phyloP scores from a whole-genome alignment of 2,113 vertebrate genomes.

The Excalfactoria chinensis region DNA sequence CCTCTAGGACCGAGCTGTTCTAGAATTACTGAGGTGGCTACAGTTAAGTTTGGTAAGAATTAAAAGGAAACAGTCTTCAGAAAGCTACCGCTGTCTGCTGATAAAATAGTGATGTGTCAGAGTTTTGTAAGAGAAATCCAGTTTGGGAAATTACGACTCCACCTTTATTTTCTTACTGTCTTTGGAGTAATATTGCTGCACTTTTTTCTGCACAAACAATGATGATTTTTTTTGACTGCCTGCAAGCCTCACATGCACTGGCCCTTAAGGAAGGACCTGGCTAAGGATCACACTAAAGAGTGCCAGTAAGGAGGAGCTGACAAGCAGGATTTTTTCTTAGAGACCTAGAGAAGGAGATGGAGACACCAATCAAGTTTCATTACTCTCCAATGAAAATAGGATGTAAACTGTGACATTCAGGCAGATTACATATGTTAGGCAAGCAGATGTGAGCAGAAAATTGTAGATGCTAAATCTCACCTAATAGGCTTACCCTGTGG shows the following conservation, averaged over 20 bases:
- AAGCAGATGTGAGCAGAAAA: constrained; percentile 61
- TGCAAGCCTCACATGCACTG: background rate
- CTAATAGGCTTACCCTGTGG: constrained; percentile 60
- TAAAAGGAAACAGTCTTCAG: constrained; percentile 56
- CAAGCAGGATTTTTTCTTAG: constrained; percentile 29
- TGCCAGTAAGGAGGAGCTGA: background rate
- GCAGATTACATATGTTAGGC: constrained; percentile 58
- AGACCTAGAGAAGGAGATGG: constrained; percentile 1
- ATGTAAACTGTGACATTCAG: constrained; percentile 61
- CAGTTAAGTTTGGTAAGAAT: constrained; percentile 70
- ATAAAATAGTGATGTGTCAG: constrained; percentile 31
- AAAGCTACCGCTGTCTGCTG: constrained; percentile 40
- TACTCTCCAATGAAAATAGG: constrained; percentile 43
- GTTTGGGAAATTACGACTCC: constrained; percentile 43
- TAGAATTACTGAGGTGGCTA: constrained; percentile 68
- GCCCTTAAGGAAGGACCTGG: background rate
- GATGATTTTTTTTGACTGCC: background rate
- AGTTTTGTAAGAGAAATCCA: constrained; percentile 26
- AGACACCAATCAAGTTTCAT: constrained; percentile 42
- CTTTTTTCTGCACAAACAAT: constrained; percentile 29
- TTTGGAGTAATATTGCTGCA: constrained; percentile 12
- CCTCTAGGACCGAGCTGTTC: constrained; percentile 65
- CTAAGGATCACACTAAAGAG: background rate
- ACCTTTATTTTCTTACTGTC: constrained; percentile 8
- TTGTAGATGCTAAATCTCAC: constrained; percentile 53